Evolutionary conservation across 2,888 invertebrate genomes (phyloP), one percentile per base, ranked within the genome.

Genomic region (Phytoseiulus persimilis): DNA sequence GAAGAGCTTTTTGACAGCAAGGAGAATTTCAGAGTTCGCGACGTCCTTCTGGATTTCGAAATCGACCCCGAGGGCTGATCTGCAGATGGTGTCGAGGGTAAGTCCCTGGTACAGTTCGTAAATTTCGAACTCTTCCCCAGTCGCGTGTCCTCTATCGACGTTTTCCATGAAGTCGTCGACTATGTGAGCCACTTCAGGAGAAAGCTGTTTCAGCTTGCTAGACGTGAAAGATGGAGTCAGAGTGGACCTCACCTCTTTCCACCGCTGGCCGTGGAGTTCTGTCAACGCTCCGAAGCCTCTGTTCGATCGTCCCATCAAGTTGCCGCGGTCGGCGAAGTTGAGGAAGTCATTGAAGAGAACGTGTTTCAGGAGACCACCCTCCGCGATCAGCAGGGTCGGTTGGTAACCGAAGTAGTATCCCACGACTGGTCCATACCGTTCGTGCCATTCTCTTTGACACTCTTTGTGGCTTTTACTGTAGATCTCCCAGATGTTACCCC

Each of bases 121-220:
- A n/a, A 87, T 33, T 6, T 87, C 87, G 45, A 87, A 33, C 11
- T 45, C 39, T 32, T 45, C 33, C 6, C 87, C 87, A 11, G 32
- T 39, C 45, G 39, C 87, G 45, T 39, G 45, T 32, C 31, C 87
- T 6, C 11, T 23, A 18, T 87, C n/a, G 39, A 87, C 87, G 45
- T 87, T 87, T 32, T 87, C 32, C 33, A 87, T 87, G 87, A 87
- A 87, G 14, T 87, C 87, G 45, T 87, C 87, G 11, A 87, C 87
- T 2, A 87, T 32, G 32, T 45, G 39, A n/a, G 11, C 33, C 9
- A 87, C 87, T 87, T 87, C 87, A 6, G 87, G 33, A 14, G 33
- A 87, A 33, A 87, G 87, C 87, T 87, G 87, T 33, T 87, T 87
- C 39, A 87, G 87, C 33, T 87, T 87, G 87, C 87, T 87, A 1